A percentile compares a stretch with the other conserved stretches of the same genome.
Conservation (phyloP, 2,888 invertebrate genomes). For the Fragum fragum region DNA sequence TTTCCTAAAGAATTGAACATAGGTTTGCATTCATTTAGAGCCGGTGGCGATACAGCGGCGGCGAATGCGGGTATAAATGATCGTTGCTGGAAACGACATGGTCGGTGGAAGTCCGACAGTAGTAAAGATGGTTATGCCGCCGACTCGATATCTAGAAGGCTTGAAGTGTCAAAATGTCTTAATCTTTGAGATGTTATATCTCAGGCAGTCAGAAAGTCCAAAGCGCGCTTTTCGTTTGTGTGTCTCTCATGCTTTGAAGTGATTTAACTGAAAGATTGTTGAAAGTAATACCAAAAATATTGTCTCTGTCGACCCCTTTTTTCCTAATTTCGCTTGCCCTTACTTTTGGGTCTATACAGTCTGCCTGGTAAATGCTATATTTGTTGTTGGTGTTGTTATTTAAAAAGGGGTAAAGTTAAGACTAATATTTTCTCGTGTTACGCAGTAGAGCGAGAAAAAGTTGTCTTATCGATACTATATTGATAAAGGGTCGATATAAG, state of each 20-base stretch:
- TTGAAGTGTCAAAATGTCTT: slow-evolving; percentile 23
- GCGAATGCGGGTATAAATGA: slow-evolving; percentile 43
- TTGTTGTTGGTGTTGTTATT: not conserved
- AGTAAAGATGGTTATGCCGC: slow-evolving; percentile 32
- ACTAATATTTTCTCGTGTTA: not conserved
- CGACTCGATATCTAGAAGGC: not conserved
- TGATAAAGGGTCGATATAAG: not conserved
- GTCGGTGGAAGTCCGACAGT: slow-evolving; percentile 34
- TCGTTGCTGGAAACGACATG: slow-evolving; percentile 42
- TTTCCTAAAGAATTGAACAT: slow-evolving; percentile 30
- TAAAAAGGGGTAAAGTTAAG: not conserved
- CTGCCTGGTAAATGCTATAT: slow-evolving; percentile 8
- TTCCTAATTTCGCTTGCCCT: not conserved
- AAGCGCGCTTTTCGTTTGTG: too few relatives aligned
- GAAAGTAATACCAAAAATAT: not conserved
- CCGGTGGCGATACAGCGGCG: slow-evolving; percentile 37
- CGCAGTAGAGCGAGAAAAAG: not conserved
- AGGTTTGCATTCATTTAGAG: slow-evolving; percentile 46
- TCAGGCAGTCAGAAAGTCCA: not conserved
- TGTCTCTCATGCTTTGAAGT: too few relatives aligned
- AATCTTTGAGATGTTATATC: not conserved
- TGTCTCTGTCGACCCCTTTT: not conserved
- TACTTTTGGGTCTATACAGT: not conserved
- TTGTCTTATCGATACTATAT: slow-evolving; percentile 1
- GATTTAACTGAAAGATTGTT: not conserved